These are phyloP conservation scores for Orthosia gracilis DNA, from an alignment of 2,888 invertebrate species.

Conservation along the genomic window DNA sequence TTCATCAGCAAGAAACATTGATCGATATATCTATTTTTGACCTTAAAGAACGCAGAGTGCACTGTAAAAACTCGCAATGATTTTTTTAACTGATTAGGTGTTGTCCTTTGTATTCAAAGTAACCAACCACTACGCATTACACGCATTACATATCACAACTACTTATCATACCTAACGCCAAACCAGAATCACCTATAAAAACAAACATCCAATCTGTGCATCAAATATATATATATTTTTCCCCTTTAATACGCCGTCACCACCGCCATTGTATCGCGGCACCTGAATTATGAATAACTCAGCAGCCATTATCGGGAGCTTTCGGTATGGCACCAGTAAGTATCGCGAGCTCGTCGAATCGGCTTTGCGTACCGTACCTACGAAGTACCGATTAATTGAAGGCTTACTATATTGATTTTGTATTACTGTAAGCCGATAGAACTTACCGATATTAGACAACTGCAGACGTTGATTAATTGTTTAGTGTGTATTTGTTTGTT, in stretches of 20 bases:
- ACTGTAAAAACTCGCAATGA: too few relatives aligned
- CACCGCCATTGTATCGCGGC: constrained; percentile 33
- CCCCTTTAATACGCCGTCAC: constrained; percentile 14
- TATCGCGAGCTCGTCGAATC: constrained; percentile 72
- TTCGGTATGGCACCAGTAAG: constrained; percentile 67
- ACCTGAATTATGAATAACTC: constrained; percentile 74
- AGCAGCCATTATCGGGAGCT: constrained; percentile 73
- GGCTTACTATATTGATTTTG: constrained; percentile 88
- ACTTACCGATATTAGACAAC: constrained; percentile 80
- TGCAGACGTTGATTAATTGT: constrained; percentile 81
- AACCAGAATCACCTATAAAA: background rate
- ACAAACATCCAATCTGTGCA: constrained; percentile 8
- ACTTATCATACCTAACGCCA: background rate
- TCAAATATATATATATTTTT: constrained; percentile 27
- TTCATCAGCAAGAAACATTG: too few relatives aligned
- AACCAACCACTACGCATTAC: background rate
- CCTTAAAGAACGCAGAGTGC: too few relatives aligned
- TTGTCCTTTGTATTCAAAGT: too few relatives aligned
- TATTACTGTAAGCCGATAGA: constrained; percentile 84
- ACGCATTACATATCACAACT: background rate
- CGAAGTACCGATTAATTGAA: constrained; percentile 83
- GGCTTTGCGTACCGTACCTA: constrained; percentile 73
- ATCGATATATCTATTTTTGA: too few relatives aligned
- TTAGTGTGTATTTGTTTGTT: constrained; percentile 62
- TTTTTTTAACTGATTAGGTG: too few relatives aligned